Evolutionary conservation across 2,797 vertebrate genomes (phyloP), one percentile per base, ranked within the genome.

Genomic region (Hirundo rustica): DNA sequence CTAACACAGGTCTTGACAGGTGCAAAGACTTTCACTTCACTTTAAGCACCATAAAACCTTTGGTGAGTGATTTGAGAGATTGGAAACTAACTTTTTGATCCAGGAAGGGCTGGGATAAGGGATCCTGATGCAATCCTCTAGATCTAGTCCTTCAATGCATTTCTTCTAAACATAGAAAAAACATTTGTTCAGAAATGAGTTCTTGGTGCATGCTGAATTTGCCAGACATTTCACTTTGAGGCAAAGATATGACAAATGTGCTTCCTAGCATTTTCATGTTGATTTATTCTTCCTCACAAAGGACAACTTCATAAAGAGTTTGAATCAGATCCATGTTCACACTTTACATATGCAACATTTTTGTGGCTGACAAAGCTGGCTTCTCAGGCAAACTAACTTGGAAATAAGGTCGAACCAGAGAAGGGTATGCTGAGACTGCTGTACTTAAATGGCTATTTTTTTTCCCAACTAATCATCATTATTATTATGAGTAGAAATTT

Each of bases 261-360:
- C 86, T 67, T 85, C 92, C 90, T 71, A 79, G 87, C 64, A 83
- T 97, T 91, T 86, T 94, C 65, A 9, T 44, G 34, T 89, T 89
- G 85, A 92, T 95, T 93, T 95, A 85, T 81, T 78, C 85, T 88
- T 78, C 76, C 34, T 68, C 22, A 51, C 76, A 66, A 93, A 95
- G 87, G 74, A 89, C 40, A 91, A 44, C 87, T 92, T 95, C 55
- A 19, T 91, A 88, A 96, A 89, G 71, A 94, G 44, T 85, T 91
- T 92, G 94, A 96, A 91, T 96, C 71, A 62, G 68, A 85, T 93
- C 89, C 93, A 45, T n/a, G 11, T 93, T 95, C 95, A 61, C 85
- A 89, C 76, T 75, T 85, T 20, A 17, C 54, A 87, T 34, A 48
- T 72, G 81, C 88, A 51, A 55, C 40, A 36, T 72, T 82, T 93